phyloP scores from a whole-genome alignment of 2,113 vertebrate genomes.

The Triplophysa tibetana region DNA sequence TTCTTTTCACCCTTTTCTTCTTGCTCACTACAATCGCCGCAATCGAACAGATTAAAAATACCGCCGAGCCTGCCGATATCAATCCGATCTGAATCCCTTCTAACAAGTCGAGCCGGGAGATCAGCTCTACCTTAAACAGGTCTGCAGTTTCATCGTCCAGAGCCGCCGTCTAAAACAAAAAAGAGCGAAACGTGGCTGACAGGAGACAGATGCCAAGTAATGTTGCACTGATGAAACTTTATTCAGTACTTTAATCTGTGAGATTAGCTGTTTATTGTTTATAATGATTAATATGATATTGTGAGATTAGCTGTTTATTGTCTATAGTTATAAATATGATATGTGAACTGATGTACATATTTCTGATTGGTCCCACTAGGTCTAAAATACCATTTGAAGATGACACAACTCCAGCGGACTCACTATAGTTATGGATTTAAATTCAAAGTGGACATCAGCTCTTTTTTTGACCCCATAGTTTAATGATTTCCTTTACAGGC shows the following conservation, averaged over 20 bases:
- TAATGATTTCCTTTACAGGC: no score
- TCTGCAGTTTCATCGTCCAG: slow-evolving; percentile 83
- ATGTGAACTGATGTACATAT: background rate
- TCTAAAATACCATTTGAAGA: slow-evolving; percentile 12
- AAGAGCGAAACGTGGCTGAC: background rate
- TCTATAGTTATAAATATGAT: background rate
- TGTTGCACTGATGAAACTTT: slow-evolving; percentile 3
- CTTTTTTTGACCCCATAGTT: no score
- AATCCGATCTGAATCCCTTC: slow-evolving; percentile 69
- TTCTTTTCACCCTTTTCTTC: slow-evolving; percentile 41
- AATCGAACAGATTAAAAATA: slow-evolving; percentile 74
- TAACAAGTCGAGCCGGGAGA: slow-evolving; percentile 70
- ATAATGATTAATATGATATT: background rate
- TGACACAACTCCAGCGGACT: background rate
- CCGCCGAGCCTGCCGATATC: slow-evolving; percentile 68
- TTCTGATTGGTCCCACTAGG: background rate
- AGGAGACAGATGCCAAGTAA: background rate
- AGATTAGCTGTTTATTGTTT: slow-evolving; percentile 7
- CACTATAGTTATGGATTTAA: background rate
- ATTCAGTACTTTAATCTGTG: background rate
- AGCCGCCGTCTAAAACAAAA: slow-evolving; percentile 75
- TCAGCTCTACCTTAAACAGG: slow-evolving; percentile 78
- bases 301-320: slow-evolving; percentile 16
- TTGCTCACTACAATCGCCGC: slow-evolving; percentile 66
- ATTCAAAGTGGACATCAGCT: background rate